Evolutionary conservation across 2,888 invertebrate genomes (phyloP).

Genomic region (Tholera decimalis): DNA sequence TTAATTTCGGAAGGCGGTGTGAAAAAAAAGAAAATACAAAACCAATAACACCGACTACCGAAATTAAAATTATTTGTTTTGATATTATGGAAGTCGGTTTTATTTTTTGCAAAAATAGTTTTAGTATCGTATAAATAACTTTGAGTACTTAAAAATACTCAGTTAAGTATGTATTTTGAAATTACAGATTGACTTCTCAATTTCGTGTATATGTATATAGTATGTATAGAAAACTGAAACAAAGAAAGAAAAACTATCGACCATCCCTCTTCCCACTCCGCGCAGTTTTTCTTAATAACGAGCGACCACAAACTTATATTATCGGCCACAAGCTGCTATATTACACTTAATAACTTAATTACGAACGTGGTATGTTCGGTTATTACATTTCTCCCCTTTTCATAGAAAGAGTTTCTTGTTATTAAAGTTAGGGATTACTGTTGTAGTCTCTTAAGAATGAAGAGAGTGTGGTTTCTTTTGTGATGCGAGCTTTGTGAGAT

Average conservation of each 20-base stretch:
- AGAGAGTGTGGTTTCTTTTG: neutral
- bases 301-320: conserved; percentile 34
- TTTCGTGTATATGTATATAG: too few relatives aligned
- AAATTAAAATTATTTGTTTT: too few relatives aligned
- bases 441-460: conserved; percentile 6
- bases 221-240: too few relatives aligned
- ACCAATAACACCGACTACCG: too few relatives aligned
- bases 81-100: too few relatives aligned
- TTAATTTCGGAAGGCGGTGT: too few relatives aligned
- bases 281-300: conserved; percentile 37
- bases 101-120: too few relatives aligned
- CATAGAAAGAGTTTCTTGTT: conserved; percentile 6
- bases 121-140: too few relatives aligned
- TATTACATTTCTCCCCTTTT: conserved; percentile 39
- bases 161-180: too few relatives aligned
- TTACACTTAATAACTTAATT: conserved; percentile 42
- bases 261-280: neutral
- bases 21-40: too few relatives aligned
- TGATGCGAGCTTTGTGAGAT: neutral
- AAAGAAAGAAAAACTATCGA: neutral
- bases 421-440: conserved; percentile 11
- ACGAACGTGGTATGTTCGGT: conserved; percentile 18
- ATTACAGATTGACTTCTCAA: too few relatives aligned
- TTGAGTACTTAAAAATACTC: too few relatives aligned
- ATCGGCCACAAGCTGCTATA: conserved; percentile 29